Conservation (phyloP, 2,888 invertebrate species). For the Machimus atricapillus region DNA sequence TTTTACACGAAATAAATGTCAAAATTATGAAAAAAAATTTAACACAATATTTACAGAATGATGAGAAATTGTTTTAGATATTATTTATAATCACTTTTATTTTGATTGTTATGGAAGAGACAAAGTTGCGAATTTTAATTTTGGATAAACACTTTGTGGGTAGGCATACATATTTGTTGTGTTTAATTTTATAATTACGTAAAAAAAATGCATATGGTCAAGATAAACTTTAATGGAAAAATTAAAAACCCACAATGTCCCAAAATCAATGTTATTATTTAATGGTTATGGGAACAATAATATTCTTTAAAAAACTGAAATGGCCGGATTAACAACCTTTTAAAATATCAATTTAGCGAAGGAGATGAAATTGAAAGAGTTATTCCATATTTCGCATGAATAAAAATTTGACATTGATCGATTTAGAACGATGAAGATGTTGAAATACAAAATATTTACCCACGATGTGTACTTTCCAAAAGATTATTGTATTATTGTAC, state of each 20-base stretch:
- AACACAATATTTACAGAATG: slow-evolving; percentile 24
- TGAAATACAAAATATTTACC: neutral
- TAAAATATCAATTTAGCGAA: neutral
- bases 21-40: neutral
- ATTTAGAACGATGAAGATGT: neutral
- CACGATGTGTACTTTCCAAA: neutral
- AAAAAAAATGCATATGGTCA: too few relatives aligned
- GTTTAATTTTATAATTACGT: neutral
- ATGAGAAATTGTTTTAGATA: neutral
- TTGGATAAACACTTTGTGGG: neutral
- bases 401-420: neutral
- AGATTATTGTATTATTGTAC: neutral
- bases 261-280: neutral
- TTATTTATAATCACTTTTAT: neutral
- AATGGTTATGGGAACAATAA: neutral
- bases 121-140: neutral
- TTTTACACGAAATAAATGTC: neutral
- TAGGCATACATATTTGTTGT: too few relatives aligned
- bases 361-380: neutral
- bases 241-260: neutral
- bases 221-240: neutral
- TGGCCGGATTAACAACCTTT: neutral
- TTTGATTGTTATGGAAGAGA: neutral
- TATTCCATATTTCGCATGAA: neutral
- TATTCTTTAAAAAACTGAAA: neutral